Evolutionary conservation across 2,888 invertebrate genomes (phyloP).

Genomic region (Agrotis ipsilon): DNA sequence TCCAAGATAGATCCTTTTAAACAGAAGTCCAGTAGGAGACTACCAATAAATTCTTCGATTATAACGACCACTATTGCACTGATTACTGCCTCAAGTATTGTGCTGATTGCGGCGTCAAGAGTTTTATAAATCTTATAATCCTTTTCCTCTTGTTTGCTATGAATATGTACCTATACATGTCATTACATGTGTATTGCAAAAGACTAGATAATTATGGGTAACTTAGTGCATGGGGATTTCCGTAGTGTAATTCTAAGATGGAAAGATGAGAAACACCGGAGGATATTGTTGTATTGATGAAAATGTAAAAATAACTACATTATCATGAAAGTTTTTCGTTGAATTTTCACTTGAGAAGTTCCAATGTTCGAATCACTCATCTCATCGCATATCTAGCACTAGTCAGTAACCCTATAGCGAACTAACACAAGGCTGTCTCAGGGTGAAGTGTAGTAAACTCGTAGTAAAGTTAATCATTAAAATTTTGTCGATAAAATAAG

Average conservation of each 20-base stretch:
- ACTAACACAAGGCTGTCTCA: not conserved
- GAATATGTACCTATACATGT: too few species aligned
- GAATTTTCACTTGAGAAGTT: not conserved
- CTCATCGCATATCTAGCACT: constrained; percentile 9
- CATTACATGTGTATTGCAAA: constrained; percentile 35
- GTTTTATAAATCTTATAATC: constrained; percentile 33
- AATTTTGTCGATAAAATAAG: constrained; percentile 18
- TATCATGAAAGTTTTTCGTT: not conserved
- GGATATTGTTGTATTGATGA: not conserved
- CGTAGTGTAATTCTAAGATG: constrained; percentile 27
- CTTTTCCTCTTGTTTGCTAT: constrained; percentile 43
- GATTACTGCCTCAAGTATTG: constrained; percentile 43
- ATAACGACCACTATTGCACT: constrained; percentile 18
- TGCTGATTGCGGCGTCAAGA: constrained; percentile 48
- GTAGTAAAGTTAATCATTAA: constrained; percentile 24
- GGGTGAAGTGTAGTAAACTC: constrained; percentile 10
- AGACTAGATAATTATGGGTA: constrained; percentile 38
- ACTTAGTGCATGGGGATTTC: constrained; percentile 36
- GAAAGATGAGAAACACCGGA: constrained; percentile 4
- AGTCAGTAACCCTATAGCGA: constrained; percentile 1
- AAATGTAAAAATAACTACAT: not conserved
- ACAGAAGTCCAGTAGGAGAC: constrained; percentile 36
- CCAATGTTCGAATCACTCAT: not conserved
- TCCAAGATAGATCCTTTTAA: constrained; percentile 19
- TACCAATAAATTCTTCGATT: constrained; percentile 22